Evolutionary conservation across 2,113 vertebrate genomes (phyloP), one percentile per base, ranked within the genome.

Genomic region (Pomatorhinus ruficollis): DNA sequence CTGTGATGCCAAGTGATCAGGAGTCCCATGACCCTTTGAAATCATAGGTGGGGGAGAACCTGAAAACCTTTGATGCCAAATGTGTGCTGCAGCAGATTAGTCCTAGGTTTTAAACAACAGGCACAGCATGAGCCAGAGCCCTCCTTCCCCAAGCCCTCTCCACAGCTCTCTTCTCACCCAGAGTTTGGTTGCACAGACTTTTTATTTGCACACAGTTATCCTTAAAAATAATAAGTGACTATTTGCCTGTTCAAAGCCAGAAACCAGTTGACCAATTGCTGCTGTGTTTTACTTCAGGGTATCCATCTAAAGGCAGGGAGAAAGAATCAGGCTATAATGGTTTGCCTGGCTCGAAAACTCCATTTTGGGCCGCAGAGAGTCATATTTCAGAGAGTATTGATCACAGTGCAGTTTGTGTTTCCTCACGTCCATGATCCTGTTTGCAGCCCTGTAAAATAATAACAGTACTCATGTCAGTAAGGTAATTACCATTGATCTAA

Each of bases 401-500:
- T 99, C 98, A 98, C 98, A 91, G 96, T 95, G 97, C 98, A 97
- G 97, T 97, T 98, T 97, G 97, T 97, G 97, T 98, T 98, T 98
- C 95, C 98, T 98, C 98, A 98, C 97, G 98, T 98, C 98, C 98
- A 97, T 98, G 98, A 98, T 99, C 98, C 98, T 98, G 98, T 98
- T 98, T 98, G 98, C 99, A 99, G 99, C 98, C 98, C 99, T 99
- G 99, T 99, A 99, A 99, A 98, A 99, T 99, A 99, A 99, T 99
- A 99, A 99, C 98, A 98, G 99, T 98, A 99, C 99, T 99, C 99
- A 91, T 99, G 99, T 99, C 99, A 99, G 98, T 98, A 98, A 98
- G 98, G 99, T 99, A 99, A 99, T 99, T 99, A 99, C 98, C 99
- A 99, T 99, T 99, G 99, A 99, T 99, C 99, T 99, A 98, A 97